Base-by-base conservation (phyloP, 2,797 vertebrate genomes). In the Mionectes olivaceus region DNA sequence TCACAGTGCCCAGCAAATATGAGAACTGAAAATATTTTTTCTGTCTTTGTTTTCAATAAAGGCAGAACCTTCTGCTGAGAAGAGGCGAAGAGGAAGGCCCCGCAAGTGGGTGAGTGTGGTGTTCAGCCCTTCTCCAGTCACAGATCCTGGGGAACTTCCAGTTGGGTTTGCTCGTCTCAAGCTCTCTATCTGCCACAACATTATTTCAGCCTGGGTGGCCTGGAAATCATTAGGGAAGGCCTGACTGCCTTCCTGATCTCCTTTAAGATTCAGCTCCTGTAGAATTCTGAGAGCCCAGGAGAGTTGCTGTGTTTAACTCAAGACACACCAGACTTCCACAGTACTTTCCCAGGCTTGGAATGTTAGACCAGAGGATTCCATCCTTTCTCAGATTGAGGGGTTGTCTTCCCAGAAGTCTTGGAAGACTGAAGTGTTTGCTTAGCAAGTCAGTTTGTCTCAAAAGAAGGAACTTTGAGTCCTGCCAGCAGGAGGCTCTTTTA, bases 1-100 rank as follows among this genome's bases (percentile, higher is more conserved):
- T 82, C 67, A 33, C 21, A 37, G 6, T 76, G 10, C 22, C 27
- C 52, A 78, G 60, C 39, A 84, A 69, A 78, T 73, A 28, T 2
- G 27, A 73, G 76, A 89, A 19, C 23, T 90, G 52, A 83, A 73
- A 70, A 16, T 46, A 8, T 27, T 64, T 68, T 68, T 61, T 11
- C 3, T 8, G 2, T 1, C 11, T 53, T 87, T 71, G 67, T 35
- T 83, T 88, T 71, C 44, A 57, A 94, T 89, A 50, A 86, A 97
- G 97, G 80, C 55, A 71, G 92, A 83, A 32, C 35, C 88, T 90
- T 3, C 95, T 41, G 50, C 50, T 90, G 94, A 27, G 41, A 97
- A 97, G 24, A 97, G 63, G 73, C 89, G 46, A 28, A 94, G 97
- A 83, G 97, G 97, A 73, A 96, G 97, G 65, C 97, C 97, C 12